A percentile compares a stretch with the other conserved stretches of the same genome.
phyloP scores from a whole-genome alignment of 2,113 vertebrate genomes.

The Corvus moneduloides region DNA sequence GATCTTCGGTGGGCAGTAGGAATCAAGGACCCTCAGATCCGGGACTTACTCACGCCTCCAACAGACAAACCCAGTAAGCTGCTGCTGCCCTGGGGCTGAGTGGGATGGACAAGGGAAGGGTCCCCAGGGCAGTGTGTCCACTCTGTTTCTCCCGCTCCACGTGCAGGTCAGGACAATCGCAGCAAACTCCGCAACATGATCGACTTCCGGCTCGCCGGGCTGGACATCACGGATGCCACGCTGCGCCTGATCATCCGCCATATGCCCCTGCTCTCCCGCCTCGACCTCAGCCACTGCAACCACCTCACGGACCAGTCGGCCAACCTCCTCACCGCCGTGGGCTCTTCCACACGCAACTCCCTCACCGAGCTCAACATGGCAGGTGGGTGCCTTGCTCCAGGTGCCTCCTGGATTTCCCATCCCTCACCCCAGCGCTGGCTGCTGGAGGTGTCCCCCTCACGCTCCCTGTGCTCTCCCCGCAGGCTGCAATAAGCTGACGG shows the following conservation, averaged over 20 bases:
- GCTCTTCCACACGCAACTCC: slow-evolving; percentile 94
- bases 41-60: slow-evolving; percentile 90
- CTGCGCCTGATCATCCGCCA: slow-evolving; percentile 95
- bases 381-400: slow-evolving; percentile 67
- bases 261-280: slow-evolving; percentile 93
- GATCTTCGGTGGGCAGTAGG: slow-evolving; percentile 96
- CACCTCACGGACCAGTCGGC: slow-evolving; percentile 92
- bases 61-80: slow-evolving; percentile 80
- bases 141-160: not conserved
- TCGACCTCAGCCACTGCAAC: slow-evolving; percentile 95
- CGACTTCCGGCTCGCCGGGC: slow-evolving; percentile 89
- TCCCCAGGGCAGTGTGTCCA: fast-evolving
- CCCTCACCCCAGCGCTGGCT: not conserved
- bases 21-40: slow-evolving; percentile 93
- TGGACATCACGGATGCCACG: slow-evolving; percentile 93
- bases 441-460: not conserved
- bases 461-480: not conserved
- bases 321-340: slow-evolving; percentile 94
- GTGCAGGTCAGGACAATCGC: slow-evolving; percentile 91
- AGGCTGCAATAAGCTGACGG: slow-evolving; percentile 97
- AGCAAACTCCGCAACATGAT: slow-evolving; percentile 95
- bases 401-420: fast-evolving
- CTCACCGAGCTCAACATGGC: slow-evolving; percentile 94
- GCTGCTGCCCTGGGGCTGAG: not conserved
- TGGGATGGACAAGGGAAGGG: not conserved